phyloP scores from a whole-genome alignment of 2,797 vertebrate genomes.

The Nothura maculosa region DNA sequence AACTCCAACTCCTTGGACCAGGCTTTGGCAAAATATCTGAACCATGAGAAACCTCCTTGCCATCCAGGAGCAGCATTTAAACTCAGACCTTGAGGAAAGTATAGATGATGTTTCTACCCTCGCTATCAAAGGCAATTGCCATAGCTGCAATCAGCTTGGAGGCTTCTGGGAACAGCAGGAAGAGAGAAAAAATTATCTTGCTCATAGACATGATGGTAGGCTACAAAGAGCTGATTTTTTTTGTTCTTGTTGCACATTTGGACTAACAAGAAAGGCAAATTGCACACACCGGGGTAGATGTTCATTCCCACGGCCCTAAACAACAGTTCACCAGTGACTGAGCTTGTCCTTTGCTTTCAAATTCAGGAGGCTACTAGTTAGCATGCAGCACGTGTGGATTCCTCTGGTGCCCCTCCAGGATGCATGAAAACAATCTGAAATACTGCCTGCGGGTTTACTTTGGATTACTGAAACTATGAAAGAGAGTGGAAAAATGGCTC shows the following conservation, averaged over 20 bases:
- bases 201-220: accelerated
- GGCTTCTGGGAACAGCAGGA: not conserved
- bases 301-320: not conserved
- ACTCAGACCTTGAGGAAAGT: accelerated
- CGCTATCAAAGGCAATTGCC: not conserved
- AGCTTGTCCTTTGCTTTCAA: not conserved
- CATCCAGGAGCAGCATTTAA: accelerated
- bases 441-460: not conserved
- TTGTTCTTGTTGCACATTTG: not conserved
- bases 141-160: not conserved
- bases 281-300: not conserved
- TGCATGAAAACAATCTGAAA: not conserved
- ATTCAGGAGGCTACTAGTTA: not conserved
- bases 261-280: constrained; percentile 6
- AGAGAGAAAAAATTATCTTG: not conserved
- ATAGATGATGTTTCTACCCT: not conserved
- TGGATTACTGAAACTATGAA: not conserved
- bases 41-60: accelerated
- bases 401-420: not conserved
- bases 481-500: not conserved
- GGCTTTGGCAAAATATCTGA: not conserved
- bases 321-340: not conserved
- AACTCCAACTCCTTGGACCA: not conserved
- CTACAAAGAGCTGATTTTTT: not conserved
- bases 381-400: not conserved